Percentiles rank a stretch among this genome's conserved stretches.
Conservation (phyloP, 2,113 vertebrate genomes). For the Vicugna pacos region DNA sequence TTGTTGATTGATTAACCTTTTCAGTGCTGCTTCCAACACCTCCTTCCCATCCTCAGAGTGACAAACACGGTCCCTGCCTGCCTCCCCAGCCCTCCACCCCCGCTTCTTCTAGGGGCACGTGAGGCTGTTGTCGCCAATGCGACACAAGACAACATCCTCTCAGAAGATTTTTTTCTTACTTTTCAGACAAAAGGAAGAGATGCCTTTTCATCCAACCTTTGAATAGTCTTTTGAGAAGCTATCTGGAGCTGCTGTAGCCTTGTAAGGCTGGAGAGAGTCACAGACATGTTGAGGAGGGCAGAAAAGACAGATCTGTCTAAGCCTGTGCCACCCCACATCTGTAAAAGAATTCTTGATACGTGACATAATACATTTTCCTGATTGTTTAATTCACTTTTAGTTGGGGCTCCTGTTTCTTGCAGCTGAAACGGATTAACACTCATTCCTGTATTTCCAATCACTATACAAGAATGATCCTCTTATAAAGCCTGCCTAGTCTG, state of each 20-base stretch:
- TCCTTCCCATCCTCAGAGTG: background rate
- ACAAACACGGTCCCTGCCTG: background rate
- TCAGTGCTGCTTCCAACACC: background rate
- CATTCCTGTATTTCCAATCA: background rate
- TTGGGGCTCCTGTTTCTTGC: background rate
- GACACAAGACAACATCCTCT: background rate
- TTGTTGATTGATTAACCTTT: background rate
- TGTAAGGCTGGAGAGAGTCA: background rate
- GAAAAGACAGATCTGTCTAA: background rate
- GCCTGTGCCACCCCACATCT: fast-evolving
- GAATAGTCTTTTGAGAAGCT: background rate
- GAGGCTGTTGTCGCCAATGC: background rate
- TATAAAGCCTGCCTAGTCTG: background rate
- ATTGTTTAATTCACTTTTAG: background rate
- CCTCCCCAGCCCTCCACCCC: background rate
- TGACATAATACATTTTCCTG: background rate
- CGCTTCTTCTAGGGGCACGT: background rate
- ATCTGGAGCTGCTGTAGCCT: background rate
- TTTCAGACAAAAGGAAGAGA: background rate
- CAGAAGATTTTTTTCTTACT: background rate
- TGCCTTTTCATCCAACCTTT: background rate
- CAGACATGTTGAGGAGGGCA: background rate
- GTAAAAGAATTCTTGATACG: background rate
- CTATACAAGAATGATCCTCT: background rate
- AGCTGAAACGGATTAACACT: background rate